Percentiles rank a stretch among this genome's conserved stretches.
Conservation (phyloP, 2,888 invertebrate species). For the Mesodorylaimus sp. region DNA sequence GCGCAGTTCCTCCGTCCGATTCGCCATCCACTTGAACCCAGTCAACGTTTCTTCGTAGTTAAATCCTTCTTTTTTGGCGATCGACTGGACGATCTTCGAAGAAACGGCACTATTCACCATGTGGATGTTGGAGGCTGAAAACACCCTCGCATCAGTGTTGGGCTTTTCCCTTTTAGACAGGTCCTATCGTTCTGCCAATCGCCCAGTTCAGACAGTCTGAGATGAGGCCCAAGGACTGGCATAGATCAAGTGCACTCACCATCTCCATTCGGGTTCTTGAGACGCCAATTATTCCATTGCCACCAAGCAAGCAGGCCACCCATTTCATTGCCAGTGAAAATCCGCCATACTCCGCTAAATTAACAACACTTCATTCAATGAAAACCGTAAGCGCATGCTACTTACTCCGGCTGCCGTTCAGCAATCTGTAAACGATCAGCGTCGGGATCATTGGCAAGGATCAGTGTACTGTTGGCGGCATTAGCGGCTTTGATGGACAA, state of each 20-base stretch:
- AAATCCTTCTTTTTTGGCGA: conserved; percentile 51
- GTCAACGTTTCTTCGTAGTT: conserved; percentile 61
- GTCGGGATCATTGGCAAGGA: conserved; percentile 93
- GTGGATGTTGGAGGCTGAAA: conserved; percentile 44
- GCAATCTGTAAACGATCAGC: conserved; percentile 87
- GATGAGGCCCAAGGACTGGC: too few relatives aligned
- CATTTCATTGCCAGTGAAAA: conserved; percentile 85
- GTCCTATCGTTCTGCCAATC: too few relatives aligned
- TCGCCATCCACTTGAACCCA: conserved; percentile 99
- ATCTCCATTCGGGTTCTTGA: conserved; percentile 22
- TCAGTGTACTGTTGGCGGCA: conserved; percentile 46
- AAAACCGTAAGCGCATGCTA: conserved; percentile 1
- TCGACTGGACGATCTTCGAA: conserved; percentile 69
- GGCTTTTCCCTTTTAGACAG: neutral
- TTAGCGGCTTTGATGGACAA: conserved; percentile 60
- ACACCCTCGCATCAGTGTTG: neutral
- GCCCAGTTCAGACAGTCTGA: conserved; percentile 11
- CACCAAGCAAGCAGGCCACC: conserved; percentile 89
- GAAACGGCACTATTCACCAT: conserved; percentile 86
- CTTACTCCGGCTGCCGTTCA: conserved; percentile 50
- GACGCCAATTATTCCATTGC: conserved; percentile 47
- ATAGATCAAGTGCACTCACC: too few relatives aligned
- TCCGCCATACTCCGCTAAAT: conserved; percentile 54
- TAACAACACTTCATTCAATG: conserved; percentile 6
- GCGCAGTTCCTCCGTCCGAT: conserved; percentile 53